Evolutionary conservation across 2,797 vertebrate species (phyloP).

Genomic region (Clarias laeviceps): DNA sequence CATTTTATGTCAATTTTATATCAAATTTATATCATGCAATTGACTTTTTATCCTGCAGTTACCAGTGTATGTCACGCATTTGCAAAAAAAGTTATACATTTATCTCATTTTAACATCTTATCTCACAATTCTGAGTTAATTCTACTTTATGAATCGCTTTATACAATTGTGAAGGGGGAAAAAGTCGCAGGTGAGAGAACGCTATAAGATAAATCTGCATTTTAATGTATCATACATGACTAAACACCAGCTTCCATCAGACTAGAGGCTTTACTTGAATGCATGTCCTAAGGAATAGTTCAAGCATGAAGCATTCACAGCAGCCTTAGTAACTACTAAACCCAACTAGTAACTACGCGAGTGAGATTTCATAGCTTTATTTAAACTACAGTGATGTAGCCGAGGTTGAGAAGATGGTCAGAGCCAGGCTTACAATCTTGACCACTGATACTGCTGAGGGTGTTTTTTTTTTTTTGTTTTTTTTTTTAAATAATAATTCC

Average conservation of each 20-base stretch:
- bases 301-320: neutral
- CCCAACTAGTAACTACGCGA: neutral
- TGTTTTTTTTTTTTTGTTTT: neutral
- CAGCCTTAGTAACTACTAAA: neutral
- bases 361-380: neutral
- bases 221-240: neutral
- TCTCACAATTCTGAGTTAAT: neutral
- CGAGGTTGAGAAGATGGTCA: neutral
- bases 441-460: neutral
- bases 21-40: neutral
- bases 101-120: neutral
- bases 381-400: neutral
- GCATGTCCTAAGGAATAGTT: neutral
- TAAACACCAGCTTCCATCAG: neutral
- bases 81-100: no score
- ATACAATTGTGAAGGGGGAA: no score
- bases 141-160: neutral
- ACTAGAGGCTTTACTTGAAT: neutral
- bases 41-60: neutral
- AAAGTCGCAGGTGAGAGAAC: neutral
- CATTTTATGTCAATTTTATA: neutral
- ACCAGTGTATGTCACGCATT: neutral
- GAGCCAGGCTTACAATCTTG: neutral
- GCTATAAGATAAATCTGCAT: neutral
- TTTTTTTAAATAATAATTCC: neutral